phyloP scores from a whole-genome alignment of 2,797 vertebrate species.

The Melanotaenia nigrans region DNA sequence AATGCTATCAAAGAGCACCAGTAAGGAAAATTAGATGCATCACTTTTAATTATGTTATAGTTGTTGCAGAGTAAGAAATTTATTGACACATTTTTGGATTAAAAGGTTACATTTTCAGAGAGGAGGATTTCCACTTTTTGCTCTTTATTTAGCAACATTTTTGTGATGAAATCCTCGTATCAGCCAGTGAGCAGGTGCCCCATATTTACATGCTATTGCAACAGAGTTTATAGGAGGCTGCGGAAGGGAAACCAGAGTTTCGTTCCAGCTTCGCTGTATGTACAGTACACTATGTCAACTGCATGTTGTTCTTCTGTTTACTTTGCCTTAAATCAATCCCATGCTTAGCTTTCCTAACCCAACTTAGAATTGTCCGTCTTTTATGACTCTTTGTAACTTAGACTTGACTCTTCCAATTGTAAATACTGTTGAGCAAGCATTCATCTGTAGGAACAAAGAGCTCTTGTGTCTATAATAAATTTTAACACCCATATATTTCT shows the following conservation, averaged over 20 bases:
- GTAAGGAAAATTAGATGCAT: slow-evolving; percentile 18
- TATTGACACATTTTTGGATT: slow-evolving; percentile 22
- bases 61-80: neutral
- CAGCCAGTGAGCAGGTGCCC: slow-evolving; percentile 19
- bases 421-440: slow-evolving; percentile 21
- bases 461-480: slow-evolving; percentile 10
- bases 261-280: slow-evolving; percentile 10
- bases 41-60: slow-evolving; percentile 35
- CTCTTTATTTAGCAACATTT: neutral
- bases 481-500: neutral
- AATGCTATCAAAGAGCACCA: slow-evolving; percentile 16
- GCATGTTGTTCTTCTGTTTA: slow-evolving; percentile 1
- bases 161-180: slow-evolving; percentile 13
- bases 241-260: slow-evolving; percentile 7
- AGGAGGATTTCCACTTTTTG: neutral
- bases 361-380: neutral
- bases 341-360: neutral
- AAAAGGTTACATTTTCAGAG: neutral
- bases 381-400: slow-evolving; percentile 2
- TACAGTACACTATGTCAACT: neutral
- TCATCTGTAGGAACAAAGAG: slow-evolving; percentile 35
- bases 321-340: slow-evolving; percentile 11
- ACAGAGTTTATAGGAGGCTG: slow-evolving; percentile 25
- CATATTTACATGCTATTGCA: slow-evolving; percentile 28
- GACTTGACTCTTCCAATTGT: slow-evolving; percentile 17